Conservation (phyloP, 2,888 invertebrate species). For the Nomada flava region DNA sequence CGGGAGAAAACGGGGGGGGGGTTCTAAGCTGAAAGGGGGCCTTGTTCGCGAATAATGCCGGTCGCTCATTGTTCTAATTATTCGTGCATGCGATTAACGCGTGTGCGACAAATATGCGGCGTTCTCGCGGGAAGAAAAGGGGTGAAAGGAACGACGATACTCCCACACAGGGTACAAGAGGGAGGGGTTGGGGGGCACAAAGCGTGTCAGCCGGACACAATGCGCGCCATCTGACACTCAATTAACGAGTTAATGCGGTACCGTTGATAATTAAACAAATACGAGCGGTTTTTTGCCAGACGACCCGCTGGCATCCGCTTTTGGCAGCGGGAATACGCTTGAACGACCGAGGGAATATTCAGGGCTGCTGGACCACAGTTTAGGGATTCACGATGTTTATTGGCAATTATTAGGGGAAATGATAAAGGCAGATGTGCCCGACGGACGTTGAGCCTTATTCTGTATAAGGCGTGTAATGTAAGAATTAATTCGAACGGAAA, state of each 20-base stretch:
- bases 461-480: too few species aligned
- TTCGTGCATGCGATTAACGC: conserved; percentile 84
- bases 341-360: background rate
- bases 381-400: conserved; percentile 1
- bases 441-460: background rate
- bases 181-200: conserved; percentile 71
- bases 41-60: conserved; percentile 81
- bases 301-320: conserved; percentile 45
- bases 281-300: conserved; percentile 70
- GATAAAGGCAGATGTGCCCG: background rate
- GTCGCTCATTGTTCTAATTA: conserved; percentile 84
- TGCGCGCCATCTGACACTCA: conserved; percentile 83
- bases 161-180: conserved; percentile 72
- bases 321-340: conserved; percentile 11
- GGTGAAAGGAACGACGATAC: conserved; percentile 64
- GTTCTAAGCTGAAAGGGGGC: conserved; percentile 79
- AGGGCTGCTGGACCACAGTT: background rate
- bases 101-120: conserved; percentile 69
- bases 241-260: conserved; percentile 84
- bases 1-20: conserved; percentile 62
- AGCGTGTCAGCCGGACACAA: conserved; percentile 82
- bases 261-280: conserved; percentile 84
- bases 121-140: conserved; percentile 48
- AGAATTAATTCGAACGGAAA: too few species aligned
- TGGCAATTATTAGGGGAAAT: conserved; percentile 22